phyloP scores from a whole-genome alignment of 2,113 vertebrate genomes.

The Cottus gobio region DNA sequence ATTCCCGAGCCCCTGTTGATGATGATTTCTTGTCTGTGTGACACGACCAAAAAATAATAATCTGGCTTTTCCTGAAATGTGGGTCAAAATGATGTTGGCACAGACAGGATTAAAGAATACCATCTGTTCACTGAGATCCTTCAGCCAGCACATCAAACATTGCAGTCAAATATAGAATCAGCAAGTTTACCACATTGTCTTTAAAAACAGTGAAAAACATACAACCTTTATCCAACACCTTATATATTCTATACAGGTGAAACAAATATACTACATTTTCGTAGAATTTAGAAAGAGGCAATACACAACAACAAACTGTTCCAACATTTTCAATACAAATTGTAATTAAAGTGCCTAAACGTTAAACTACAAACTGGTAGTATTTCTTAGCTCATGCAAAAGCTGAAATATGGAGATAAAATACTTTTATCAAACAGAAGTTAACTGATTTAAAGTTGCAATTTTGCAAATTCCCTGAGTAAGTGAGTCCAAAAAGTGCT shows the following conservation, averaged over 20 bases:
- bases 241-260: neutral
- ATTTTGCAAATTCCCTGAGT: neutral
- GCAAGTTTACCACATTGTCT: constrained; percentile 9
- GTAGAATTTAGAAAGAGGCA: neutral
- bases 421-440: neutral
- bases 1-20: neutral
- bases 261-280: too few relatives aligned
- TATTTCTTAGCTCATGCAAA: neutral
- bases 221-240: neutral
- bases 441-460: neutral
- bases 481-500: neutral
- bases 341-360: too few relatives aligned
- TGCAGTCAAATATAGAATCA: constrained; percentile 21
- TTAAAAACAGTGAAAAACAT: neutral
- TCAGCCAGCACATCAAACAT: constrained; percentile 57
- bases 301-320: neutral
- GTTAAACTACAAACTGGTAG: neutral
- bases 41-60: constrained; percentile 29
- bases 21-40: constrained; percentile 27
- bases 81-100: constrained; percentile 65
- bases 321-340: neutral
- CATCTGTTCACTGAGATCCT: constrained; percentile 74
- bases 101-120: constrained; percentile 82
- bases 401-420: neutral
- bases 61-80: constrained; percentile 67